These are phyloP conservation scores for Augochlora pura DNA, from an alignment of 1,140 invertebrate genomes.

Conservation along the genomic window DNA sequence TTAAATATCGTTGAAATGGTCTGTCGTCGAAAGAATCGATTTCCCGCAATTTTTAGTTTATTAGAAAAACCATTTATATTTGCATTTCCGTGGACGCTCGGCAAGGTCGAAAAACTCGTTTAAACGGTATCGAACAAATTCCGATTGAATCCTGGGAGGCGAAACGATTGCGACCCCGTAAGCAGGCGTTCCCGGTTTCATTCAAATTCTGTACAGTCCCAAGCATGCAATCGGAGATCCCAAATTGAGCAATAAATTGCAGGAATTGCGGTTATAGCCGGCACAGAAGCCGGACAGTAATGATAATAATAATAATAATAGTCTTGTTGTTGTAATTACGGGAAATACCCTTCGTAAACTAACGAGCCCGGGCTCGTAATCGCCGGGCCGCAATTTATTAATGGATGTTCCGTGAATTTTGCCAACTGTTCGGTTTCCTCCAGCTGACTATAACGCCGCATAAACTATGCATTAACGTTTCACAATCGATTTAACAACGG, in stretches of 20 bases:
- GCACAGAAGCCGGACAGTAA: neutral
- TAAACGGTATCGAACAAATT: neutral
- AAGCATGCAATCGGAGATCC: neutral
- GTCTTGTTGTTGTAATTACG: conserved; percentile 6
- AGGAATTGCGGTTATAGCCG: conserved; percentile 1
- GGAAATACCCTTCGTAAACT: neutral
- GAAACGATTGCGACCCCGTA: neutral
- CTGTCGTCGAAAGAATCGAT: too few species aligned
- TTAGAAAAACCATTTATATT: neutral
- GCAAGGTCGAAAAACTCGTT: too few species aligned
- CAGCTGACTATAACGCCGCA: too few species aligned
- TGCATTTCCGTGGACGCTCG: neutral
- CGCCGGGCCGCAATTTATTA: neutral
- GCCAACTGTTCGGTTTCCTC: neutral
- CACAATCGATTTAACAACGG: neutral
- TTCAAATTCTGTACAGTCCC: neutral
- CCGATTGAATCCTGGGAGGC: neutral
- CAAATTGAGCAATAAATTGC: neutral
- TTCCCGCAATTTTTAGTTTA: too few species aligned
- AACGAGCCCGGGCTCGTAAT: neutral
- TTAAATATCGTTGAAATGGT: too few species aligned
- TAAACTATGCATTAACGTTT: neutral
- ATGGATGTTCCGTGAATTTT: neutral
- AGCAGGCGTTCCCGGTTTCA: neutral
- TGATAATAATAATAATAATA: conserved; percentile 1